These are phyloP conservation scores for Hormiphora californensis DNA, from an alignment of 37 sponge, comb jelly and placozoan genomes.

Conservation along the genomic window DNA sequence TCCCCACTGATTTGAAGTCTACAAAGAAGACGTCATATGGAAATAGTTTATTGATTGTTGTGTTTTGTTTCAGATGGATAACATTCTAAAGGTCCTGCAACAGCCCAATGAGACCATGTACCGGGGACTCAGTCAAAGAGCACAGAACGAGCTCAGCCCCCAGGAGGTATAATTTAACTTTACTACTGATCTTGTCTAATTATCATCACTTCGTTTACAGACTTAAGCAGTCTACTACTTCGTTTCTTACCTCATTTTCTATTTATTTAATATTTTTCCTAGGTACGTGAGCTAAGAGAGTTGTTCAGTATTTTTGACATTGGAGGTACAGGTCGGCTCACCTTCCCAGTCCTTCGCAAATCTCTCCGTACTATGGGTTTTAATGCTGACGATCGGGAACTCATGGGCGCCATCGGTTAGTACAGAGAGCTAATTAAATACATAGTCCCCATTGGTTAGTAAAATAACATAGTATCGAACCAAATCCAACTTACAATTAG, in stretches of 20 bases:
- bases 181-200: too few species aligned
- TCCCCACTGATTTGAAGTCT: too few species aligned
- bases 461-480: too few species aligned
- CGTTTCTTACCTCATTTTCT: not conserved
- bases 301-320: conserved; percentile 44
- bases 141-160: conserved; percentile 48
- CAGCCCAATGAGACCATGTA: conserved; percentile 49
- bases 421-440: too few species aligned
- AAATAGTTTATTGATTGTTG: too few species aligned
- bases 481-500: too few species aligned
- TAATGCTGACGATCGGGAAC: conserved; percentile 30
- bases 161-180: not conserved
- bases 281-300: conserved; percentile 45
- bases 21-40: too few species aligned
- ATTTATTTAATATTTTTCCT: not conserved
- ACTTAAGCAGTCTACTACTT: too few species aligned
- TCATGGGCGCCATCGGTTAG: conserved; percentile 40
- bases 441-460: too few species aligned
- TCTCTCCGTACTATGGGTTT: conserved; percentile 45
- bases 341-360: conserved; percentile 37
- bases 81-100: conserved; percentile 39
- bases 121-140: conserved; percentile 46
- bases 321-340: not conserved
- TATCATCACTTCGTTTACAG: too few species aligned
- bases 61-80: conserved; percentile 37